A percentile compares a stretch with the other conserved stretches of the same genome.
Conservation (phyloP, 2,797 vertebrate genomes). For the Poeciliopsis turneri region DNA sequence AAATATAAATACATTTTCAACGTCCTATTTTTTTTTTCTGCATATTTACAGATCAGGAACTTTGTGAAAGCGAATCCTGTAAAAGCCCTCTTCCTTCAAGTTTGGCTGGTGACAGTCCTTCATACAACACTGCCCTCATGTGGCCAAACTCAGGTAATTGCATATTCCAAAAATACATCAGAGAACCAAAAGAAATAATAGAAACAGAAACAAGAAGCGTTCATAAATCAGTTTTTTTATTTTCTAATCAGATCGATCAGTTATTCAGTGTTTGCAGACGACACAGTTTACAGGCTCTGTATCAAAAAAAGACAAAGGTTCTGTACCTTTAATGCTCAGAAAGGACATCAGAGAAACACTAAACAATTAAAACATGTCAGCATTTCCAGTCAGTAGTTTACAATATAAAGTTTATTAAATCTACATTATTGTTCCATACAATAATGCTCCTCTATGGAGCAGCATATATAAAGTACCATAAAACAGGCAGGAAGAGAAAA, state of each 20-base stretch:
- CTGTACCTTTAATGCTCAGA: slow-evolving; percentile 58
- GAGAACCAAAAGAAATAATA: not conserved
- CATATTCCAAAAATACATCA: not conserved
- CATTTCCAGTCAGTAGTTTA: slow-evolving; percentile 76
- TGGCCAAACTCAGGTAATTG: slow-evolving; percentile 28
- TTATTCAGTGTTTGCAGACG: slow-evolving; percentile 63
- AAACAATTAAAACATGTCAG: slow-evolving; percentile 86
- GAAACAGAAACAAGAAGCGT: slow-evolving; percentile 4
- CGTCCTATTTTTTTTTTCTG: not conserved
- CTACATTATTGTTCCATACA: slow-evolving; percentile 82
- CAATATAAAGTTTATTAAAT: slow-evolving; percentile 77
- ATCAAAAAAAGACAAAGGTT: slow-evolving; percentile 63
- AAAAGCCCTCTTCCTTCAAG: not conserved
- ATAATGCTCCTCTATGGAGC: slow-evolving; percentile 9
- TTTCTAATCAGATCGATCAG: slow-evolving; percentile 60
- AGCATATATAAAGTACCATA: slow-evolving; percentile 68
- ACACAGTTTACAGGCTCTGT: slow-evolving; percentile 61
- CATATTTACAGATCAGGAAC: not conserved
- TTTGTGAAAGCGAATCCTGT: not conserved
- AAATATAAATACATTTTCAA: not conserved
- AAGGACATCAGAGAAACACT: slow-evolving; percentile 82
- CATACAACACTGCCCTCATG: slow-evolving; percentile 56
- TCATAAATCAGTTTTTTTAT: slow-evolving; percentile 50
- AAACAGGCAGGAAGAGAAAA: slow-evolving; percentile 66
- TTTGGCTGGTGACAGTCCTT: not conserved